phyloP scores from a whole-genome alignment of 2,888 invertebrate genomes.

The Tiliacea citrago region DNA sequence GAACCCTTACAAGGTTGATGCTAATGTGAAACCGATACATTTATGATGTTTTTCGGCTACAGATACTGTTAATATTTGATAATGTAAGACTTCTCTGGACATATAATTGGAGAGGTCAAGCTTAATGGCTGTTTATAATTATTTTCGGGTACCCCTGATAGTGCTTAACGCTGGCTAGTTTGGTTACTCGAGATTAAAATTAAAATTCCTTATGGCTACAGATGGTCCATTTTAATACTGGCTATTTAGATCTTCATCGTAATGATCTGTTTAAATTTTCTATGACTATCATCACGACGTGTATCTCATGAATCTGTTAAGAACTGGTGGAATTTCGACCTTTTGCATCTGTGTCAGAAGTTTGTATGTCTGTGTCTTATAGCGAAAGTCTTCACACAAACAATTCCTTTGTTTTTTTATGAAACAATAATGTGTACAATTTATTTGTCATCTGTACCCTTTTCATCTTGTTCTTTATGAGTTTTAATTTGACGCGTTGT shows the following conservation, averaged over 20 bases:
- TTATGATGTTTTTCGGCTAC: conserved; percentile 48
- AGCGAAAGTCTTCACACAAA: neutral
- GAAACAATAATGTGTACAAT: conserved; percentile 34
- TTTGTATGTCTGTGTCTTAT: neutral
- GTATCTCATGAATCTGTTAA: neutral
- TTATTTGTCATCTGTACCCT: conserved; percentile 52
- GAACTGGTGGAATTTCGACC: neutral
- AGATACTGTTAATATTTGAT: conserved; percentile 46
- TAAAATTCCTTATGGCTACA: neutral
- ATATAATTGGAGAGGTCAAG: conserved; percentile 15
- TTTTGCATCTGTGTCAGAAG: neutral
- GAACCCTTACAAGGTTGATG: conserved; percentile 68
- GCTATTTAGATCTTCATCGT: neutral
- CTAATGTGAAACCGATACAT: conserved; percentile 71
- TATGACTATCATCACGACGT: neutral
- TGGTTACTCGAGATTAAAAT: neutral
- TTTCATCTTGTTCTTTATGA: conserved; percentile 46
- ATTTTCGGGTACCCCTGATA: neutral
- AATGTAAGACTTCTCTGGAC: conserved; percentile 34
- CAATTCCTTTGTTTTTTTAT: conserved; percentile 7
- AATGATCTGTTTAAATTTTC: neutral
- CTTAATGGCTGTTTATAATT: neutral
- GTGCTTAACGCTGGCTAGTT: neutral
- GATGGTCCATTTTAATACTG: neutral
- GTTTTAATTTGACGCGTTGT: conserved; percentile 61